Conservation (phyloP, 2,113 vertebrate species). For the Rhabdomys dilectus region DNA sequence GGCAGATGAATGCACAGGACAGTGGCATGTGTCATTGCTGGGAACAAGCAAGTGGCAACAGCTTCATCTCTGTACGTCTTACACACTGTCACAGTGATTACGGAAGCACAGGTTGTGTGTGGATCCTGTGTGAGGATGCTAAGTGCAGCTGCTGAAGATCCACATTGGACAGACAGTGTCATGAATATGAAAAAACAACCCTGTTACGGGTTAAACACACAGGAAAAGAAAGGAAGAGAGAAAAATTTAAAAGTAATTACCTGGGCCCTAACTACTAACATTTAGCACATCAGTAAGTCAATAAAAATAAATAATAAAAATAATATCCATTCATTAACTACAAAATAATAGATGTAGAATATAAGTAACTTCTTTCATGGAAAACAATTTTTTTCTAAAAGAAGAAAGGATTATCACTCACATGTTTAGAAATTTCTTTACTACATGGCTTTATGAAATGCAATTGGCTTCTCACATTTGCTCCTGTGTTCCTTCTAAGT, state of each 20-base stretch:
- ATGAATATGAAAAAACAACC: neutral
- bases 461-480: neutral
- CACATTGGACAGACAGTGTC: neutral
- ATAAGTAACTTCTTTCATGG: neutral
- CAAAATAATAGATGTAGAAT: neutral
- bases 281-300: slow-evolving; percentile 17
- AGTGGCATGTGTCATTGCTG: neutral
- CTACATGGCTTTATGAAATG: neutral
- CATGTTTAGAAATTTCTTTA: neutral
- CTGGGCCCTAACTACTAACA: neutral
- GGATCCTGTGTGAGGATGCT: neutral
- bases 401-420: neutral
- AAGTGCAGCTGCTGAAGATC: neutral
- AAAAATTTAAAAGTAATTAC: neutral
- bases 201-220: neutral
- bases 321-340: neutral
- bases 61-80: neutral
- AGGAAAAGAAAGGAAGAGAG: neutral
- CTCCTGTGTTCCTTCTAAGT: neutral
- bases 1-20: neutral
- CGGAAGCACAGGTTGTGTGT: neutral
- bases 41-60: neutral
- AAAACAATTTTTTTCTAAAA: slow-evolving; percentile 58
- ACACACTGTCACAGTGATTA: neutral
- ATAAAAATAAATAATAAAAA: neutral